Percentiles rank a stretch among this genome's conserved stretches.
Conservation (phyloP, 1,140 invertebrate genomes). For the Hylyphantes graminicola region DNA sequence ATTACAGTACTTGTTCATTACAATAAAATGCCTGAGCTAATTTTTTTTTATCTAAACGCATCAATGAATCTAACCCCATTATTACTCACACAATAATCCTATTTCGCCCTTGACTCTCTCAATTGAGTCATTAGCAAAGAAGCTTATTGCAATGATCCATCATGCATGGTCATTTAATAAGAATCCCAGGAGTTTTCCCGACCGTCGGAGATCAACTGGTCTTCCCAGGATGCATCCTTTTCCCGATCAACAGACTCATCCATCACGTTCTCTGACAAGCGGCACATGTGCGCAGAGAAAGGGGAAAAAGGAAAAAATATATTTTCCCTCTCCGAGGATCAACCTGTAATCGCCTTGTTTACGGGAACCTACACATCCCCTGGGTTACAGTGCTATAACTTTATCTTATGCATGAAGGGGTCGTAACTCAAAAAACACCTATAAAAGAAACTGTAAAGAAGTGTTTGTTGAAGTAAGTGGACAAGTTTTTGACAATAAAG, state of each 20-base stretch:
- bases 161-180: background rate
- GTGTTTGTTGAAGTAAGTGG: too few relatives aligned
- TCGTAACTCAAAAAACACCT: too few relatives aligned
- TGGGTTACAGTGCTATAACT: too few relatives aligned
- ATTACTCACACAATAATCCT: too few relatives aligned
- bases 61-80: too few relatives aligned
- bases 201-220: background rate
- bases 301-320: background rate
- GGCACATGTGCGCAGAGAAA: background rate
- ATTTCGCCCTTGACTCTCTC: background rate
- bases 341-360: slow-evolving; percentile 30
- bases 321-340: background rate
- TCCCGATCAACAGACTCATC: slow-evolving; percentile 11
- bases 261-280: slow-evolving; percentile 21
- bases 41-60: too few relatives aligned
- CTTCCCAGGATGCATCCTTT: background rate
- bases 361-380: background rate
- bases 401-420: too few relatives aligned
- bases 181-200: slow-evolving; percentile 1
- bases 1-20: too few relatives aligned
- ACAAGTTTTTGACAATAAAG: too few relatives aligned
- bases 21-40: too few relatives aligned
- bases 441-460: too few relatives aligned
- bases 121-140: background rate
- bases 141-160: slow-evolving; percentile 5